Conservation (phyloP, 2,888 invertebrate species). For the Iselma pallidipennis region DNA sequence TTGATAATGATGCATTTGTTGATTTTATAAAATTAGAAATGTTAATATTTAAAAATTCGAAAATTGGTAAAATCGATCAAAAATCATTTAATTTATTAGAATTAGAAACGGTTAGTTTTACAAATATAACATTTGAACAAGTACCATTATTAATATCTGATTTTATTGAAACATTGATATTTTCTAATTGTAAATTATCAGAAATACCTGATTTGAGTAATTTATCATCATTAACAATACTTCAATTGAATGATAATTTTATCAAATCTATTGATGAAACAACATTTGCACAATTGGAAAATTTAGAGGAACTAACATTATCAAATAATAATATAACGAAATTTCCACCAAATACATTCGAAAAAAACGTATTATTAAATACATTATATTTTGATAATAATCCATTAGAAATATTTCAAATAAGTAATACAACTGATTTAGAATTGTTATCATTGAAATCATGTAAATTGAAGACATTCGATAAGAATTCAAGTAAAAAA, state of each 20-base stretch:
- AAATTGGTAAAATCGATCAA: slow-evolving; percentile 67
- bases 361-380: slow-evolving; percentile 67
- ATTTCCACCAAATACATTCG: slow-evolving; percentile 67
- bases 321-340: slow-evolving; percentile 70
- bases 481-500: slow-evolving; percentile 67
- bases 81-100: slow-evolving; percentile 65
- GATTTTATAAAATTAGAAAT: slow-evolving; percentile 68
- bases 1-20: slow-evolving; percentile 72
- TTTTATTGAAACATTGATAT: slow-evolving; percentile 66
- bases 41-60: slow-evolving; percentile 71
- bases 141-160: slow-evolving; percentile 38
- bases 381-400: slow-evolving; percentile 73
- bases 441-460: slow-evolving; percentile 71
- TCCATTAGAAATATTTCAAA: slow-evolving; percentile 65
- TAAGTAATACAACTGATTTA: slow-evolving; percentile 65
- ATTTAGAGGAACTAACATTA: slow-evolving; percentile 73
- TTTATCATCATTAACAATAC: slow-evolving; percentile 59
- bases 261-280: slow-evolving; percentile 64
- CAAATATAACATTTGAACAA: slow-evolving; percentile 33
- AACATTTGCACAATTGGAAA: slow-evolving; percentile 65
- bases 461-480: slow-evolving; percentile 68
- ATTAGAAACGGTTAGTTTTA: slow-evolving; percentile 64
- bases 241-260: slow-evolving; percentile 71
- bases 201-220: slow-evolving; percentile 60
- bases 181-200: slow-evolving; percentile 70